Evolutionary conservation across 2,113 vertebrate species (phyloP).

Genomic region (Anhinga anhinga): DNA sequence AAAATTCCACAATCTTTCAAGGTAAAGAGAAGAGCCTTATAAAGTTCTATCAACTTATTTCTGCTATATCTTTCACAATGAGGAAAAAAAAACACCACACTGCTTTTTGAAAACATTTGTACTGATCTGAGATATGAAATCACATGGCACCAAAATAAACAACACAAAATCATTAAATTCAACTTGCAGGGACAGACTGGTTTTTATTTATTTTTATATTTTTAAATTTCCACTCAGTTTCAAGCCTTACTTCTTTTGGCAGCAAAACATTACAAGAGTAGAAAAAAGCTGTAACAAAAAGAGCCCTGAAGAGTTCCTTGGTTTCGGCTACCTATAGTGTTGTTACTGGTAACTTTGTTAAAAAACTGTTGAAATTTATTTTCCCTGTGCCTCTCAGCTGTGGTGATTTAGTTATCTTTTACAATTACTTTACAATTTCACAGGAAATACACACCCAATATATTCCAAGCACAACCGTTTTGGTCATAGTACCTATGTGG

Average conservation of each 20-base stretch:
- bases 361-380: background rate
- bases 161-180: background rate
- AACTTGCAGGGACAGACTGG: background rate
- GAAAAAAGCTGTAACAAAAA: background rate
- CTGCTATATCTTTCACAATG: background rate
- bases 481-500: accelerated
- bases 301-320: background rate
- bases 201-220: background rate
- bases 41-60: background rate
- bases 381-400: background rate
- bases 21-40: background rate
- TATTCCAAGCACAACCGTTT: background rate
- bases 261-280: background rate
- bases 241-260: background rate
- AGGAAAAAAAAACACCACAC: background rate
- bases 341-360: background rate
- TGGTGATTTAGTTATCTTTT: background rate
- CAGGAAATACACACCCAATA: background rate
- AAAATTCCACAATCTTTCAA: background rate
- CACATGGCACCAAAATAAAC: background rate
- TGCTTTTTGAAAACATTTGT: background rate
- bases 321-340: background rate
- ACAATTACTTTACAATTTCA: background rate
- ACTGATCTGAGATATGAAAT: background rate
- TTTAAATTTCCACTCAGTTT: background rate